A percentile compares a stretch with the other conserved stretches of the same genome.
phyloP scores from a whole-genome alignment of 2,888 invertebrate genomes.

The Anoplius nigerrimus region DNA sequence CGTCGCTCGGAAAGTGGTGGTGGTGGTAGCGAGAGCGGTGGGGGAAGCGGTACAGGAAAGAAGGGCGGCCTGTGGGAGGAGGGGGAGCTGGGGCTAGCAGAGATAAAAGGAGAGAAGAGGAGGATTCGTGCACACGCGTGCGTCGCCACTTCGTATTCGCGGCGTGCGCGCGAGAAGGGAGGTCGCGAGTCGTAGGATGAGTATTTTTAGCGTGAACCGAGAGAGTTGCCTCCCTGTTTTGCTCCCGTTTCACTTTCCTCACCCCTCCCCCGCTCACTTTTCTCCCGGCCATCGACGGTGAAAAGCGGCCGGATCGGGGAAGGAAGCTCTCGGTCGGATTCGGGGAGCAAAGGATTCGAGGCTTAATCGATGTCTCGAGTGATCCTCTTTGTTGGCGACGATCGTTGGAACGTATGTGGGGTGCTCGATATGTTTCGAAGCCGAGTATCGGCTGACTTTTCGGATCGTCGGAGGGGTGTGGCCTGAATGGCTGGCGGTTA shows the following conservation, averaged over 20 bases:
- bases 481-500: too few relatives aligned
- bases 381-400: not conserved
- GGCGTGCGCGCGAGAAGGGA: slow-evolving; percentile 39
- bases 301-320: slow-evolving; percentile 44
- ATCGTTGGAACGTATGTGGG: not conserved
- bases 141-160: slow-evolving; percentile 24
- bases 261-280: too few relatives aligned
- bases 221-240: slow-evolving; percentile 43
- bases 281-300: slow-evolving; percentile 43
- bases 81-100: slow-evolving; percentile 12
- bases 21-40: slow-evolving; percentile 17
- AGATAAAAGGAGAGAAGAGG: slow-evolving; percentile 31
- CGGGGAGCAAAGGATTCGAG: not conserved
- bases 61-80: slow-evolving; percentile 11
- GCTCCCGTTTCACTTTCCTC: slow-evolving; percentile 48
- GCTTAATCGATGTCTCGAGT: slow-evolving; percentile 4
- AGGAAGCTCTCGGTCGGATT: slow-evolving; percentile 13
- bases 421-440: too few relatives aligned
- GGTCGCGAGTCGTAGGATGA: slow-evolving; percentile 36
- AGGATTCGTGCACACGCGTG: slow-evolving; percentile 15
- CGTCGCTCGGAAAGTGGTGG: slow-evolving; percentile 37
- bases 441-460: too few relatives aligned
- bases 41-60: not conserved
- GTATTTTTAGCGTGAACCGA: slow-evolving; percentile 55
- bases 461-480: too few relatives aligned